Base-by-base conservation (phyloP, 2,113 vertebrate species). In the Pteropus alecto region DNA sequence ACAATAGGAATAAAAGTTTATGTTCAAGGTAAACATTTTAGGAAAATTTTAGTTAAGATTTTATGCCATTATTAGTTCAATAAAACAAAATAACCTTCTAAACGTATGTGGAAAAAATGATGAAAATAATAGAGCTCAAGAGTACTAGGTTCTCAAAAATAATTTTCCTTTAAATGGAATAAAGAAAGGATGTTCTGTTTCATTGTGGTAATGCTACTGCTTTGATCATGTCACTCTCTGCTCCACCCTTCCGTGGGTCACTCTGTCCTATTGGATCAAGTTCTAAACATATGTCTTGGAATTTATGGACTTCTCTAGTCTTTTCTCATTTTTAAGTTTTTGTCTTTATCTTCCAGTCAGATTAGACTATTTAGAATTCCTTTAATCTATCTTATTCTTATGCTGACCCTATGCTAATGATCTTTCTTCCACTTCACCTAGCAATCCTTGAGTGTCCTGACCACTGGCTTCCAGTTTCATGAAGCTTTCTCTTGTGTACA, bases 121-220 rank as follows among this genome's bases (percentile, higher is more conserved):
- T n/a, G 19, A 89, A 95, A 94, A 79, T 51, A 95, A 16, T 76
- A 33, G 2, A 28, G 46, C 43, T 94, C 41, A 74, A 74, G 68
- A 70, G 28, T 51, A 58, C 21, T 22, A 77, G 26, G 41, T 82
- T 94, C 28, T 93, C 46, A 51, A 77, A 92, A 83, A 41, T n/a
- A 2, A 9, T 70, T 95, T 96, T 90, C 46, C 90, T 96, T 95
- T 76, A 81, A 90, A 33, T 16, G 22, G 56, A 86, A 79, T 87
- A 96, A 97, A 81, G 67, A 92, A 81, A 97, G 91, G 85, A 95
- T 93, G 74, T 96, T 93, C 82, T 88, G 77, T 90, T 88, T 93
- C 54, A 16, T 6, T 87, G 68, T 70, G 28, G 14, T 79, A 67
- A 93, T 61, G 76, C 76, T 48, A 73, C 33, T 46, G 58, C 95